Base-by-base conservation (phyloP, 2,888 invertebrate species). In the Unio pictorum region DNA sequence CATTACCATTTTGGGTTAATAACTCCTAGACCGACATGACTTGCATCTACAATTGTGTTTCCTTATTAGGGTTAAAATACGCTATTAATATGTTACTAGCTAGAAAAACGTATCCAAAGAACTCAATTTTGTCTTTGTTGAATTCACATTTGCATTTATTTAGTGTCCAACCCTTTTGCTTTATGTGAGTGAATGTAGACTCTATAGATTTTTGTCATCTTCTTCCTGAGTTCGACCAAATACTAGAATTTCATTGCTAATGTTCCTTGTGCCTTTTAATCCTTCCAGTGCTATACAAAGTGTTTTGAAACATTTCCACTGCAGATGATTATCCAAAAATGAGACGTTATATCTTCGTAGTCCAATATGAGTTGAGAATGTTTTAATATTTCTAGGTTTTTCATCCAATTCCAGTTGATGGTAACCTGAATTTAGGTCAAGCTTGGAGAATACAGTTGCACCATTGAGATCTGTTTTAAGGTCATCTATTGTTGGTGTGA, bases 401-500 rank as follows among this genome's bases (percentile, higher is more conserved):
- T 65, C 61, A 7, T 55, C 55, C 18, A 69, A 55, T 55, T 68
- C 68, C 15, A 72, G 17, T 61, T 76, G 76, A 56, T 64, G 69
- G 61, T 66, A 76, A 5, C 72, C 76, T 62, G 68, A 34, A 28
- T 71, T 73, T 20, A 81, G 62, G 58, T 81, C 78, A 6, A 81
- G 28, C 55, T 76, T 79, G 8, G 66, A 66, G 55, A 81, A 83
- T 8, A 70, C 63, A 55, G 34, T 67, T 3, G 80, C 67, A 34
- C 78, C 74, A 54, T 71, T 81, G 28, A 82, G n/a, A 17, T 84
- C 73, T n/a, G 15, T 6, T 17, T 64, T 54, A 3, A 63, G 58
- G n/a, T 82, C 77, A 67, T 84, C 79, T 3, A 82, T 58, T 17
- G 79, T 77, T 59, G 80, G 81, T 23, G 63, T 80, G 11, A 67